Evolutionary conservation across 2,797 vertebrate genomes (phyloP).

Genomic region (Dendrocincla tyrannina): DNA sequence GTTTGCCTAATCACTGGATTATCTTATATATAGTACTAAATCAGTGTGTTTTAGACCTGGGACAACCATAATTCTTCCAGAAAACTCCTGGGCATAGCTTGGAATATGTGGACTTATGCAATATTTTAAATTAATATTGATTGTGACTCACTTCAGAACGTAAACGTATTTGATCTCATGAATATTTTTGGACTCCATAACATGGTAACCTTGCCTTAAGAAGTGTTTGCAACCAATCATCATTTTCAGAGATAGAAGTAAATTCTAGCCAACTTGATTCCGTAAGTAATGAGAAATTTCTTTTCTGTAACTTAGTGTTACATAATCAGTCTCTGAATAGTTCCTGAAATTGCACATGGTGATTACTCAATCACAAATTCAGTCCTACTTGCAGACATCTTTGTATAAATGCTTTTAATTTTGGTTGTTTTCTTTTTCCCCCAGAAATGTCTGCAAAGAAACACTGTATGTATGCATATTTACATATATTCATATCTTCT

Average conservation of each 20-base stretch:
- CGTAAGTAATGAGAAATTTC: not conserved
- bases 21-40: not conserved
- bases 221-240: not conserved
- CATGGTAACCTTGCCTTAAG: not conserved
- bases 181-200: not conserved
- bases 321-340: not conserved
- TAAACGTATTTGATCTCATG: not conserved
- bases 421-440: fast-evolving
- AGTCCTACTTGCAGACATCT: not conserved
- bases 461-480: not conserved
- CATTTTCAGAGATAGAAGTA: not conserved
- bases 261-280: not conserved
- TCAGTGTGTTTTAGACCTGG: not conserved
- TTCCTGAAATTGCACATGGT: not conserved
- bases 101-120: not conserved
- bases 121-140: not conserved
- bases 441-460: not conserved
- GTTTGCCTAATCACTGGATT: not conserved
- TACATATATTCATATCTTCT: not conserved
- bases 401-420: not conserved
- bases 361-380: not conserved
- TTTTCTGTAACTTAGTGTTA: not conserved
- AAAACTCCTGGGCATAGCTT: not conserved
- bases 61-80: not conserved
- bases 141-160: not conserved